These are phyloP conservation scores for Phania funesta DNA, from an alignment of 2,888 invertebrate species.

Conservation along the genomic window DNA sequence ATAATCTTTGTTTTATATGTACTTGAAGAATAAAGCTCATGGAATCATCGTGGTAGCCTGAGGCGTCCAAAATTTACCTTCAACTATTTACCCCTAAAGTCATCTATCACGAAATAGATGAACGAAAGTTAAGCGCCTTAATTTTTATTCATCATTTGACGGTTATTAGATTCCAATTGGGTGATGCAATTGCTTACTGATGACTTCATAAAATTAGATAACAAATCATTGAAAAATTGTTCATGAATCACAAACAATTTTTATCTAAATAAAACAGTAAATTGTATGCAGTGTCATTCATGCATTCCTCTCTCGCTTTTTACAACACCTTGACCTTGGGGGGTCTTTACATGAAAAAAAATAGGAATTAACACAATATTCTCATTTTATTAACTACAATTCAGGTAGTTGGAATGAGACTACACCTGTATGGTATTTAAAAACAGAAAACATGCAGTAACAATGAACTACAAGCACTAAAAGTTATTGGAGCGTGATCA, in stretches of 20 bases:
- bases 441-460: conserved; percentile 16
- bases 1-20: too few species aligned
- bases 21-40: too few species aligned
- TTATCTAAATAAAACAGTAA: neutral
- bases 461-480: conserved; percentile 57
- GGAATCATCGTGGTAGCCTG: too few species aligned
- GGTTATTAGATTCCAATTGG: neutral
- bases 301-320: neutral
- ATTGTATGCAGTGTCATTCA: neutral
- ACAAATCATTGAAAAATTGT: neutral
- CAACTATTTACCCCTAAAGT: too few species aligned
- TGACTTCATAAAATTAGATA: conserved; percentile 13
- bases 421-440: conserved; percentile 5
- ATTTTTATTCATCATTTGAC: too few species aligned
- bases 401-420: neutral
- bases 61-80: too few species aligned
- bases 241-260: neutral
- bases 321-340: conserved; percentile 50
- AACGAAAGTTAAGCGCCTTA: too few species aligned
- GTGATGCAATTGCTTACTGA: conserved; percentile 2
- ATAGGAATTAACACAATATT: conserved; percentile 30
- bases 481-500: conserved; percentile 67
- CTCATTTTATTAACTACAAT: conserved; percentile 10
- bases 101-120: too few species aligned
- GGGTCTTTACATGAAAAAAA: conserved; percentile 2